phyloP scores from a whole-genome alignment of 2,888 invertebrate species.

The Plebejus argus region DNA sequence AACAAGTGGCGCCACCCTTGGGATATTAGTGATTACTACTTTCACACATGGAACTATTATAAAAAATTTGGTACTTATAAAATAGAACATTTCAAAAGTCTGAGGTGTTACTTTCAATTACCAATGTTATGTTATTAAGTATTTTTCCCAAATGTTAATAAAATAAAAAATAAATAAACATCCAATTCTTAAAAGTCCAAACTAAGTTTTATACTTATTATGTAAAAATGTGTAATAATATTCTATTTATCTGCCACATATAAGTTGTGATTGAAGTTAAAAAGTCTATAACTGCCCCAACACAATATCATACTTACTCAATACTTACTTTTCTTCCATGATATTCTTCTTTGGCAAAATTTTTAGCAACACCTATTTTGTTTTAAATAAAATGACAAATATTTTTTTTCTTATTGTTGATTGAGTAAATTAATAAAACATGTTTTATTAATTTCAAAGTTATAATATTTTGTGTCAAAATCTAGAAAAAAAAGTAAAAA shows the following conservation, averaged over 20 bases:
- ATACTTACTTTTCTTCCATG: background rate
- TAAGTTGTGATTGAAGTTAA: background rate
- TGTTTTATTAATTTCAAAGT: too few species aligned
- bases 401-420: background rate
- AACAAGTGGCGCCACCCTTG: background rate
- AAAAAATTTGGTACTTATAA: background rate
- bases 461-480: too few species aligned
- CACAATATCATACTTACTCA: background rate
- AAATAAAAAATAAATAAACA: too few species aligned
- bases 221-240: too few species aligned
- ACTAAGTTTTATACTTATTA: background rate
- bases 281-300: background rate
- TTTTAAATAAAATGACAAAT: background rate
- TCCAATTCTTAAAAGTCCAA: background rate
- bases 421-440: too few species aligned
- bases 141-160: too few species aligned
- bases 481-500: too few species aligned
- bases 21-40: background rate
- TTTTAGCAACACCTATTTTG: background rate
- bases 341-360: background rate
- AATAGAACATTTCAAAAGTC: background rate
- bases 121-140: too few species aligned
- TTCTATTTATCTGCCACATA: too few species aligned
- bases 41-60: background rate
- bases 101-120: too few species aligned